phyloP scores from a whole-genome alignment of 2,888 invertebrate species.

The Hesperia comma region DNA sequence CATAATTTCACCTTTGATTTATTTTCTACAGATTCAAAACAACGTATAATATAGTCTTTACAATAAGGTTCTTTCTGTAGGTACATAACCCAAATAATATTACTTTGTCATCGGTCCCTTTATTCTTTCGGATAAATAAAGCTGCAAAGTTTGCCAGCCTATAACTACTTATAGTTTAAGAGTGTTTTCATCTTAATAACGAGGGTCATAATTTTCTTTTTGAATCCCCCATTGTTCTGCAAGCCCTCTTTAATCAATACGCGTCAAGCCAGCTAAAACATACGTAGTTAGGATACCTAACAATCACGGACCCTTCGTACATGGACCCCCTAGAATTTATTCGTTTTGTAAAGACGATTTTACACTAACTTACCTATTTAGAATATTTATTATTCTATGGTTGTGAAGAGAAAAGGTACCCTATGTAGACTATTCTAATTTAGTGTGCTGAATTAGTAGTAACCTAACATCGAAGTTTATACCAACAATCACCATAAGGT shows the following conservation, averaged over 20 bases:
- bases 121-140: neutral
- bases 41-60: too few relatives aligned
- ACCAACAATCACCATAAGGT: too few relatives aligned
- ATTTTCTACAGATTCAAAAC: too few relatives aligned
- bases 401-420: neutral
- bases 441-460: too few relatives aligned
- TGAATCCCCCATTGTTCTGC: conserved; percentile 17
- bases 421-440: too few relatives aligned
- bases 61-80: neutral
- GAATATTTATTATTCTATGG: neutral
- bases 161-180: conserved; percentile 3
- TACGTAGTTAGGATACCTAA: conserved; percentile 35
- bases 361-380: neutral
- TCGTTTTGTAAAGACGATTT: conserved; percentile 10
- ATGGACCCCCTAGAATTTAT: conserved; percentile 24
- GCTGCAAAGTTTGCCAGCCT: neutral
- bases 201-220: conserved; percentile 32
- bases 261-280: conserved; percentile 35
- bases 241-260: conserved; percentile 35
- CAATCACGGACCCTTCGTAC: conserved; percentile 31
- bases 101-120: neutral
- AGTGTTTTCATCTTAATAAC: conserved; percentile 28
- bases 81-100: neutral
- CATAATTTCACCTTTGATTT: too few relatives aligned
- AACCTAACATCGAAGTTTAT: too few relatives aligned